Evolutionary conservation across 2,797 vertebrate species (phyloP).

Genomic region (Acridotheres tristis): DNA sequence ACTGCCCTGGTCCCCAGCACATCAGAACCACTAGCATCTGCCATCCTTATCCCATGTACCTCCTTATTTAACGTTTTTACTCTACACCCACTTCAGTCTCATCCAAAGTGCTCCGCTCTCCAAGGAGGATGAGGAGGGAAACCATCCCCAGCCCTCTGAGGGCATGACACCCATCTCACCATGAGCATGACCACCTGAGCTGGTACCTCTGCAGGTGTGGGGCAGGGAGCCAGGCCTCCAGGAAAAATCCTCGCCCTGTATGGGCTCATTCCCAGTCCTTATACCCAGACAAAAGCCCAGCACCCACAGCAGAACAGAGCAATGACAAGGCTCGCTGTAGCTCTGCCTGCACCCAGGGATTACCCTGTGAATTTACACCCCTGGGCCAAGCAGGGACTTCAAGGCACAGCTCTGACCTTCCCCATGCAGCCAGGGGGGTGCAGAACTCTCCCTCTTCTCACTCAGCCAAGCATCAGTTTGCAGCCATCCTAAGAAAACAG

Average conservation of each 20-base stretch:
- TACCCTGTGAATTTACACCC: no score
- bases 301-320: neutral
- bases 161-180: neutral
- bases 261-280: neutral
- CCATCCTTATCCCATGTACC: neutral
- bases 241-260: accelerated
- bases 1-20: neutral
- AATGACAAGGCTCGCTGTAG: neutral
- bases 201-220: neutral
- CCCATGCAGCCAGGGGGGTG: accelerated
- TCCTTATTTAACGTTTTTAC: neutral
- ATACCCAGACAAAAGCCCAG: neutral
- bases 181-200: neutral
- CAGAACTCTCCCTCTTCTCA: neutral
- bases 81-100: neutral
- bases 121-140: neutral
- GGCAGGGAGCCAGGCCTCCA: neutral
- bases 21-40: neutral
- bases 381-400: neutral
- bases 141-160: neutral
- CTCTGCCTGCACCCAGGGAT: neutral
- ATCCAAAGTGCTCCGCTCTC: accelerated
- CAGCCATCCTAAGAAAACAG: neutral
- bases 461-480: neutral
- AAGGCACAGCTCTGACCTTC: neutral